Percentiles rank a stretch among this genome's conserved stretches.
Evolutionary conservation across 2,797 vertebrate genomes (phyloP).

Genomic region (Girardinus metallicus): DNA sequence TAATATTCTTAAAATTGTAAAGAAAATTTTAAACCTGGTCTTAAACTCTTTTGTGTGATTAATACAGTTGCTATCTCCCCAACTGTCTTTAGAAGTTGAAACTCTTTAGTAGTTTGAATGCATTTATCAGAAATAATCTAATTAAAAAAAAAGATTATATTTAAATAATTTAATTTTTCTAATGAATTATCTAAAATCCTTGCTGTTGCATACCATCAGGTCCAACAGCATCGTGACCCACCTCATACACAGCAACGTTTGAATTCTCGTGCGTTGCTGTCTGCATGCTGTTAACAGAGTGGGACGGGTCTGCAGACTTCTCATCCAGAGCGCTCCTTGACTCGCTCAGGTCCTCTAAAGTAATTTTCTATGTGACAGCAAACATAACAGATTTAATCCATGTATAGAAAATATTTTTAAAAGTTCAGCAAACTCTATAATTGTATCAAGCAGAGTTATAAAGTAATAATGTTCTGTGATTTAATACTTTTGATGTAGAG

Average conservation of each 20-base stretch:
- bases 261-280: conserved; percentile 86
- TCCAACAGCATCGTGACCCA: conserved; percentile 44
- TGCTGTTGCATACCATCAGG: no score
- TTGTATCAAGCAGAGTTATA: neutral
- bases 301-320: conserved; percentile 77
- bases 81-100: neutral
- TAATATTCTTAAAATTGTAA: neutral
- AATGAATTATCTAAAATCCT: neutral
- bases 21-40: neutral
- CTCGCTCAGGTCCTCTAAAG: conserved; percentile 85
- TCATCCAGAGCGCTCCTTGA: conserved; percentile 82
- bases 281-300: conserved; percentile 84
- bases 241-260: conserved; percentile 90
- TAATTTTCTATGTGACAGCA: conserved; percentile 84
- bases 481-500: neutral
- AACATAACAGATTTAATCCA: conserved; percentile 3
- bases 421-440: neutral
- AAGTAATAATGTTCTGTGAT: neutral
- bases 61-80: neutral
- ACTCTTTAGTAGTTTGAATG: neutral
- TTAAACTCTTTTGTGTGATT: neutral
- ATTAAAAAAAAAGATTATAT: neutral
- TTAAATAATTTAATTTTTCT: neutral
- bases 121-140: neutral
- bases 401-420: neutral